These are phyloP conservation scores for Cololabis saira DNA, from an alignment of 2,113 vertebrate genomes.

Conservation along the genomic window DNA sequence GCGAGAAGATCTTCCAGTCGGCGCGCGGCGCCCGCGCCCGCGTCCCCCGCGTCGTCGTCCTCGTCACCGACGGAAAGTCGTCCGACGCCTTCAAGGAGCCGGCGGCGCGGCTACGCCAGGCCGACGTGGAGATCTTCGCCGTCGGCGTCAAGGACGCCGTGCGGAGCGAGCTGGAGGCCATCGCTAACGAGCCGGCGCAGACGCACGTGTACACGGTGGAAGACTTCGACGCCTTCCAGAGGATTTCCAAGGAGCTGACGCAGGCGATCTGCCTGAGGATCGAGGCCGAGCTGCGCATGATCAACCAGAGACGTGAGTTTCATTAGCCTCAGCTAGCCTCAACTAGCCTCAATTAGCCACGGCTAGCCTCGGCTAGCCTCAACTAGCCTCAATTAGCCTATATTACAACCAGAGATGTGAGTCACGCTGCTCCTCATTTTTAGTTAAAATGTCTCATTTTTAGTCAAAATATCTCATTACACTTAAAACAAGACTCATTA, in stretches of 20 bases:
- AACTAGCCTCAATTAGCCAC: too few relatives aligned
- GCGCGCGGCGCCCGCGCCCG: constrained; percentile 88
- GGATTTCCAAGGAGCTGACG: constrained; percentile 95
- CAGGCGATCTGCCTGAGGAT: constrained; percentile 97
- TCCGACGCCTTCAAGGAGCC: constrained; percentile 96
- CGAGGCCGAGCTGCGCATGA: constrained; percentile 90
- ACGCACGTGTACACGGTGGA: constrained; percentile 98
- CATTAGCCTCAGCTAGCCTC: too few relatives aligned
- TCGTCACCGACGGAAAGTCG: constrained; percentile 98
- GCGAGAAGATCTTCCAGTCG: constrained; percentile 90
- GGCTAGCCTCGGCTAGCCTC: too few relatives aligned
- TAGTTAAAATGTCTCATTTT: too few relatives aligned
- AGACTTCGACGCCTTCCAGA: constrained; percentile 98
- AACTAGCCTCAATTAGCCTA: too few relatives aligned
- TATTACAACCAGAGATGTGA: too few relatives aligned
- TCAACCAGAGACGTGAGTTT: constrained; percentile 91
- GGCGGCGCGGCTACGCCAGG: constrained; percentile 86
- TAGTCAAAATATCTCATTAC: too few relatives aligned
- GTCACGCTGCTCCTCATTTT: too few relatives aligned
- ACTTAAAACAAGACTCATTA: too few relatives aligned
- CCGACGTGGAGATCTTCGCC: constrained; percentile 96
- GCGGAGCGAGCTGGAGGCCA: constrained; percentile 93
- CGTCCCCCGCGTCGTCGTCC: constrained; percentile 94
- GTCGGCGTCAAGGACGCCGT: constrained; percentile 98
- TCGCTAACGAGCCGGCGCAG: constrained; percentile 89